These are phyloP conservation scores for Chaenogobius annularis DNA, from an alignment of 2,113 vertebrate genomes.

Conservation along the genomic window DNA sequence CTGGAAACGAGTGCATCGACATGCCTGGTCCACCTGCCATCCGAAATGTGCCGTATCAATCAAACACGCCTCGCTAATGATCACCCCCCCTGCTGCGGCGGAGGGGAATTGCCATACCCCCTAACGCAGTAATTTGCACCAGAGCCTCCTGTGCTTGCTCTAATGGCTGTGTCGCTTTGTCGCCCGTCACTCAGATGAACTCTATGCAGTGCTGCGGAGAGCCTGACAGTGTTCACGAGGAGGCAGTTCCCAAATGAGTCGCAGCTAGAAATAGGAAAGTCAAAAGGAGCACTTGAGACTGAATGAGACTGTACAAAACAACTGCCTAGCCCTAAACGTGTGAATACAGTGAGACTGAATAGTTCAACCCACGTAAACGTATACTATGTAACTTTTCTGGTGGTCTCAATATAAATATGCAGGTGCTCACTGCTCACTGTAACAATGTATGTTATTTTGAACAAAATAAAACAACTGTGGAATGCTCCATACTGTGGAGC, in stretches of 20 bases:
- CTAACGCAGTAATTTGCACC: constrained; percentile 61
- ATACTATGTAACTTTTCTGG: too few relatives aligned
- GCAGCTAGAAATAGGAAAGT: constrained; percentile 34
- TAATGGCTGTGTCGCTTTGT: constrained; percentile 68
- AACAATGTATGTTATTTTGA: too few relatives aligned
- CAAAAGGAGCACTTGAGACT: constrained; percentile 30
- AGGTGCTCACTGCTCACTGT: too few relatives aligned
- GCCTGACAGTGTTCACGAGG: constrained; percentile 30
- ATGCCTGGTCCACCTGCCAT: constrained; percentile 68
- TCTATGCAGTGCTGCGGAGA: constrained; percentile 34
- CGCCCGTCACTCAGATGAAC: constrained; percentile 48
- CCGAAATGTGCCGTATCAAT: constrained; percentile 69
- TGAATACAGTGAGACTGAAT: neutral
- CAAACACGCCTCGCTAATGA: constrained; percentile 65
- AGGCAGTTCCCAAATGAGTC: constrained; percentile 37
- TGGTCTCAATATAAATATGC: too few relatives aligned
- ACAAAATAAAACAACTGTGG: too few relatives aligned
- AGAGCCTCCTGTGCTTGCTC: constrained; percentile 58
- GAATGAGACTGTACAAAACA: neutral
- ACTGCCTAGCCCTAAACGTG: neutral
- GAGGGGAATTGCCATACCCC: constrained; percentile 51
- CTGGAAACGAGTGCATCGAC: constrained; percentile 47
- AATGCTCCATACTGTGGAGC: too few relatives aligned
- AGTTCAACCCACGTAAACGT: neutral
- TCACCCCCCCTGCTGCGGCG: constrained; percentile 51